Evolutionary conservation across 2,113 vertebrate species (phyloP), one percentile per base, ranked within the genome.

Genomic region (Haemorhous mexicanus): DNA sequence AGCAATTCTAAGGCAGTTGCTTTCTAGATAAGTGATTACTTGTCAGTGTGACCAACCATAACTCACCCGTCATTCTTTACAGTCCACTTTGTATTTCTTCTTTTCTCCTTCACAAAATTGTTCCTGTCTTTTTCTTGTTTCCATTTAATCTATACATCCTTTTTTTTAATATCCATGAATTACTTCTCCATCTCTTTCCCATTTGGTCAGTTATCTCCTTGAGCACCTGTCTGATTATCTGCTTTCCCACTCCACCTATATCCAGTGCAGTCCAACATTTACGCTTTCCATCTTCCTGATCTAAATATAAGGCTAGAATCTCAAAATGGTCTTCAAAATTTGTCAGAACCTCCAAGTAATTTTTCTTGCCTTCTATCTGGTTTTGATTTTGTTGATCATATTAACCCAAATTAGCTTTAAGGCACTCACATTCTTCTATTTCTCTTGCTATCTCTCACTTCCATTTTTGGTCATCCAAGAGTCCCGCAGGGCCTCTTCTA

Each of bases 1-100:
- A 90, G 64, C 56, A 87, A 47, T 89, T 95, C 37, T 79, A 67
- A 56, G 26, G 73, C 55, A 84, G 63, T 73, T 73, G 41, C 63
- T 84, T 89, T 87, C 69, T 68, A 81, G 77, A 35, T 87, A 90
- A 86, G n/a, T 69, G 46, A 88, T 93, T 94, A 56, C 24, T 84
- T 84, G 24, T 81, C 47, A 11, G 20, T 56, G 53, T 91, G 77
- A 84, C 81, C 62, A 44, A 7, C 76, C 16, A 37, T 67, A 84
- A 75, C 32, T 92, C 66, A 87, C 73, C 35, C 87, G 47, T 76
- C 44, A 28, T 84, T 95, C 64, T 84, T 87, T 70, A 49, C 33
- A 74, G 20, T 70, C 47, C 55, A 75, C 32, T 86, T 74, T 28
- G 13, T 75, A 47, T 78, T 89, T 90, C 26, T 73, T 90, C 32